Evolutionary conservation across 2,113 vertebrate species (phyloP).

Genomic region (Pan troglodytes): NHGRI_mPanTro3-v2.1_pri NC_072407.2:131310501-131311000

Average conservation of each 20-base stretch:
- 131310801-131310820: neutral
- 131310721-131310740: neutral
- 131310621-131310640: conserved; percentile 14
- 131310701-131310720: neutral
- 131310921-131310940: neutral
- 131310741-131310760: neutral
- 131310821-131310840: neutral
- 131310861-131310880: neutral
- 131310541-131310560: neutral
- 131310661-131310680: neutral
- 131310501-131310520: neutral
- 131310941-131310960: neutral
- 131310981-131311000: neutral
- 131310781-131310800: conserved; percentile 10
- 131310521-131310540: conserved; percentile 9
- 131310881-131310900: neutral
- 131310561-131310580: neutral
- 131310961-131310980: neutral
- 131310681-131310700: neutral
- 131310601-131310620: neutral
- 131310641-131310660: conserved; percentile 29
- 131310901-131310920: neutral
- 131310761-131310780: neutral
- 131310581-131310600: neutral
- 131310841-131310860: neutral